These are phyloP conservation scores for Phymastichus coffea DNA, from an alignment of 1,140 invertebrate genomes.

Conservation along the genomic window DNA sequence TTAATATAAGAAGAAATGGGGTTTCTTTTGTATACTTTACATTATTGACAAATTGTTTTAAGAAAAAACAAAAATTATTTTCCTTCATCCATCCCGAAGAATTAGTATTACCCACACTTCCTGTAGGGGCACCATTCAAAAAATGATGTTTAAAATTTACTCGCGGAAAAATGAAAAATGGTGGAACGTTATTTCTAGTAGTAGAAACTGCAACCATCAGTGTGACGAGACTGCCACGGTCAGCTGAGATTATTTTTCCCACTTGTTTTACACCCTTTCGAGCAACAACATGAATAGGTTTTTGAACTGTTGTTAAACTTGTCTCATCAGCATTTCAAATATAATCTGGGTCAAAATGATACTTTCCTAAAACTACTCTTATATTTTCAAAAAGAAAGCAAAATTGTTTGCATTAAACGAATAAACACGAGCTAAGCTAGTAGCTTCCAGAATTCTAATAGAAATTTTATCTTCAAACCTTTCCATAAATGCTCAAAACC, in stretches of 20 bases:
- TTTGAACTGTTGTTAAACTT: conserved; percentile 51
- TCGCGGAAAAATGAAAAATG: conserved; percentile 41
- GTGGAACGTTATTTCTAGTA: conserved; percentile 43
- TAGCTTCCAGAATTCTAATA: conserved; percentile 36
- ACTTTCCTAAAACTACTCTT: conserved; percentile 7
- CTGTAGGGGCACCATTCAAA: conserved; percentile 3
- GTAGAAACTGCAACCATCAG: conserved; percentile 39
- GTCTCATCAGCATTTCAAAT: conserved; percentile 54
- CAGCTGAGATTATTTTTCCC: conserved; percentile 43
- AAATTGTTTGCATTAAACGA: conserved; percentile 37
- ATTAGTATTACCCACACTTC: conserved; percentile 2
- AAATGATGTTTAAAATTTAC: conserved; percentile 30
- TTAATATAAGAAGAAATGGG: conserved; percentile 27
- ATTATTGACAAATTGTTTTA: conserved; percentile 8
- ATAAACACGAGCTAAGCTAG: conserved; percentile 34
- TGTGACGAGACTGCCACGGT: conserved; percentile 49
- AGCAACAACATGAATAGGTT: conserved; percentile 46
- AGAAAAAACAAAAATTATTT: not conserved
- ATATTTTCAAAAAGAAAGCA: conserved; percentile 35
- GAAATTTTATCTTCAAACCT: conserved; percentile 33
- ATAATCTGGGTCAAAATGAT: conserved; percentile 28
- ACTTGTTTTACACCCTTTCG: conserved; percentile 44
- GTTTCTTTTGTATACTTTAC: conserved; percentile 17
- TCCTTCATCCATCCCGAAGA: conserved; percentile 14
- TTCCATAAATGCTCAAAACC: conserved; percentile 32